Evolutionary conservation across 2,113 vertebrate genomes (phyloP), one percentile per base, ranked within the genome.

Genomic region (Salminus brasiliensis): DNA sequence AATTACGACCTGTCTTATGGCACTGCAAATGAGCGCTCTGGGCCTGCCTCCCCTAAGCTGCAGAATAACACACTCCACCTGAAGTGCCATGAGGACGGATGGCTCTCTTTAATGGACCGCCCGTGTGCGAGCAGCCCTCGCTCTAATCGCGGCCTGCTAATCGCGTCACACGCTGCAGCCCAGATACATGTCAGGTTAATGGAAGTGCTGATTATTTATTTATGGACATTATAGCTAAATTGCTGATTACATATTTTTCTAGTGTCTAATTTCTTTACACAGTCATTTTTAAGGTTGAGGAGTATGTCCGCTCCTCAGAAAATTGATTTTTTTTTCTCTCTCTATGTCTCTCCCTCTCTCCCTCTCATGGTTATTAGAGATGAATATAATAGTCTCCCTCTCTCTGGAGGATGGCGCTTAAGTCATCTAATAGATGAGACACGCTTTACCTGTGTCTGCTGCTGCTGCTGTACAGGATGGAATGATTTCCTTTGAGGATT

Each of bases 181-280:
- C 72, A 63, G 79, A 80, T 81, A 81, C 81, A 85, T 87, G 85
- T 83, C 79, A 72, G 79, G 60, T 78, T 87, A 87, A 87, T 87
- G 85, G 76, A 79, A 76, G 68, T 52, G 18, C 59, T 87, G 85
- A 87, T 87, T 85, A 85, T 87, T 84, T 87, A 87, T 87, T 87
- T 85, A 87, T 85, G 78, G 73, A 66, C 76, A 83, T 85, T 80
- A 87, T 85, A 73, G 49, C 83, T 85, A 87, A 87, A 87, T 87
- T 85, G 85, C 83, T 85, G 81, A 87, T 87, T 83, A 87, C 76
- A 85, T 87, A 83, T 87, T 85, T 87, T 83, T 77, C 79, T 74
- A 82, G 79, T 83, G 79, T 84, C 79, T 81, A 74, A 81, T 84
- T 85, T 85, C 83, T 82, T 87, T 83, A 87, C 85, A 79, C 73